Evolutionary conservation across 2,797 vertebrate genomes (phyloP), one percentile per base, ranked within the genome.

Genomic region (Petrocephalus sullivani): DNA sequence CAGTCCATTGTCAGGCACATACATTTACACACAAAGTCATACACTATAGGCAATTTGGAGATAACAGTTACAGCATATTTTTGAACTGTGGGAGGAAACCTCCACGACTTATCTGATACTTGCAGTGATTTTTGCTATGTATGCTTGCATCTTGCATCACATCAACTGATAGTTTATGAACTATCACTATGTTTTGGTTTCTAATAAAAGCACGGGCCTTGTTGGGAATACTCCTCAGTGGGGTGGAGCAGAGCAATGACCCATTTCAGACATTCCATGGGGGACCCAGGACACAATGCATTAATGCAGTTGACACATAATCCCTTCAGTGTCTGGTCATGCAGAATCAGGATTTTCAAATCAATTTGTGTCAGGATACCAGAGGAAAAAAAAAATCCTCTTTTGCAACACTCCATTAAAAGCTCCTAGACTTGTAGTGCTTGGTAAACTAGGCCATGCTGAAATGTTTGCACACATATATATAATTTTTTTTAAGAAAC

Each of bases 251-350:
- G 64, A 46, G n/a, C 53, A 89, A 81, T 91, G 91, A 89, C 90
- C 90, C 89, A 90, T 89, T 91, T 92, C 78, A 89, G 88, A 89
- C 85, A 85, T 75, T 86, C 46, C 82, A 85, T 83, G 51, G 14
- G 82, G 64, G 83, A 37, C 61, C 21, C 78, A 90, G 92, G 92
- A 91, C 92, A 88, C 64, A 89, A 90, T 91, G 93, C 93, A 93
- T 94, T 95, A 95, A 93, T 93, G 93, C 93, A 94, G 94, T 93
- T 94, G 92, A 92, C 91, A 91, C 91, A 90, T 95, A 95, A 96
- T 95, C 95, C 94, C 93, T 88, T 95, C 92, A 92, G 91, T 91
- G 89, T 94, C 93, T 91, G 90, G 92, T 88, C n/a, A 89, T 91
- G 91, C 92, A 90, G 88, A 89, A 41, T 88, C 86, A 92, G 94